Percentiles rank a stretch among this genome's conserved stretches.
Evolutionary conservation across 2,113 vertebrate genomes (phyloP).

Genomic region (Microcebus jonahi): DNA sequence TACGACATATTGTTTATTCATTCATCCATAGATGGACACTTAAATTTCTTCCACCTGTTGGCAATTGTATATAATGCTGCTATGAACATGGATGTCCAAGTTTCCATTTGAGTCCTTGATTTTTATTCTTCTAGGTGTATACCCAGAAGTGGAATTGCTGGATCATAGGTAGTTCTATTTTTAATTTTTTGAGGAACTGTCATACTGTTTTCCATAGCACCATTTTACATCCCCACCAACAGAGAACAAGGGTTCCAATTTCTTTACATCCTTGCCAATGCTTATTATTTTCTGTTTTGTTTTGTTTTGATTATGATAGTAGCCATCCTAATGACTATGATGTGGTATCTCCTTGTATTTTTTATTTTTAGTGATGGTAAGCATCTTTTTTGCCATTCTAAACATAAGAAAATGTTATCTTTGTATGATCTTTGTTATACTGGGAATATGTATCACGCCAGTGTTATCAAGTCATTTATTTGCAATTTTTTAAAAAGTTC

Average conservation of each 20-base stretch:
- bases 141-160: not conserved
- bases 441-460: not conserved
- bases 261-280: not conserved
- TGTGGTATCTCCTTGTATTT: not conserved
- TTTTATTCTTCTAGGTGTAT: slow-evolving; percentile 6
- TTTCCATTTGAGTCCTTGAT: not conserved
- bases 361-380: not conserved
- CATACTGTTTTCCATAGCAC: not conserved
- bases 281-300: not conserved
- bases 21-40: not conserved
- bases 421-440: not conserved
- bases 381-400: not conserved
- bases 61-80: not conserved
- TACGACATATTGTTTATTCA: not conserved
- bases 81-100: not conserved
- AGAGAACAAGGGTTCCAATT: not conserved
- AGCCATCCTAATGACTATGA: not conserved
- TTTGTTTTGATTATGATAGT: not conserved
- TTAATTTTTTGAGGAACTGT: not conserved
- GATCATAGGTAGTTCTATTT: slow-evolving; percentile 22
- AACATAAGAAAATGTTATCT: not conserved
- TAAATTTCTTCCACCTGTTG: not conserved
- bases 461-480: not conserved
- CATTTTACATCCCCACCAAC: not conserved
- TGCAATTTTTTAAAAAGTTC: not conserved